Conservation (phyloP, 1,140 invertebrate genomes). For the Scylla paramamosain region DNA sequence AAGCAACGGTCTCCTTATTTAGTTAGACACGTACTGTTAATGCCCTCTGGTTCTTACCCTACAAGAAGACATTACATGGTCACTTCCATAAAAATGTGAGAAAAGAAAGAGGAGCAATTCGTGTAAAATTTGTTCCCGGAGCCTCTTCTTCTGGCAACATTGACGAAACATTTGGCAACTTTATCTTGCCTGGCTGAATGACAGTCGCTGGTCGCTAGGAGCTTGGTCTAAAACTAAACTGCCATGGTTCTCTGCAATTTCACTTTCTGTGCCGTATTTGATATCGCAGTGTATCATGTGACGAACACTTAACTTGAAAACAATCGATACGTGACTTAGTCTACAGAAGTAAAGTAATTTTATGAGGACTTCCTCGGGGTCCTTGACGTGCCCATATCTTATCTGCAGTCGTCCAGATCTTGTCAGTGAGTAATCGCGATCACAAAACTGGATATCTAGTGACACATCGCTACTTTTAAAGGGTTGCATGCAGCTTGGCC, state of each 20-base stretch:
- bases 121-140: background rate
- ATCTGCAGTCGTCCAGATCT: background rate
- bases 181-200: constrained; percentile 60
- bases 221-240: constrained; percentile 60
- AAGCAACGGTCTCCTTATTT: constrained; percentile 25
- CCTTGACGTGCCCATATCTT: background rate
- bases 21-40: background rate
- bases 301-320: background rate
- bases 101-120: background rate
- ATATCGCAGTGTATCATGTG: background rate
- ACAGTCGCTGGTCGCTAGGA: constrained; percentile 64
- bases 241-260: background rate
- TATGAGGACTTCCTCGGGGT: background rate
- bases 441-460: constrained; percentile 13
- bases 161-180: constrained; percentile 48
- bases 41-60: background rate
- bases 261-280: background rate
- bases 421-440: background rate
- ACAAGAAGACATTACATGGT: background rate
- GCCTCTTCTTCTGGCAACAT: background rate
- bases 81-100: background rate
- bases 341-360: background rate
- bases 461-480: background rate
- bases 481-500: background rate
- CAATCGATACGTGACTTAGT: too few species aligned